Conservation (phyloP, 2,797 vertebrate genomes). For the Perodicticus potto region DNA sequence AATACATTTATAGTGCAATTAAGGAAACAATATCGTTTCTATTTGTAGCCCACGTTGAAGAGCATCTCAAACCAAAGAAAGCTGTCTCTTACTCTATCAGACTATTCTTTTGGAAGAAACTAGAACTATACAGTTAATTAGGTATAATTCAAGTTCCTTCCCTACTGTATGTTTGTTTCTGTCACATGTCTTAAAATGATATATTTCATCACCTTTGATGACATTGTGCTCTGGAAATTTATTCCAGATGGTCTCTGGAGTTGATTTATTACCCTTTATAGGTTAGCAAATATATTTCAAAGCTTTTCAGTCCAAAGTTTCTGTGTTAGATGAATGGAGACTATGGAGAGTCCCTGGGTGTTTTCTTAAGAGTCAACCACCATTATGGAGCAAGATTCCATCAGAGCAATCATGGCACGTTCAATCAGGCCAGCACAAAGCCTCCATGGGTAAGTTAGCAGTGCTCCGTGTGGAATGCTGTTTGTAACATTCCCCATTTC, state of each 20-base stretch:
- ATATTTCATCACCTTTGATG: background rate
- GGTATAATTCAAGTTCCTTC: background rate
- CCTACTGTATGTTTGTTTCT: background rate
- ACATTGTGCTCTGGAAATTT: background rate
- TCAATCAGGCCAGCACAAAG: background rate
- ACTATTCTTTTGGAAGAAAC: conserved; percentile 23
- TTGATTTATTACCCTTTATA: conserved; percentile 46
- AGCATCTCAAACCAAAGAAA: background rate
- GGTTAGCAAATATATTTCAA: conserved; percentile 9
- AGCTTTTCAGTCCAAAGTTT: background rate
- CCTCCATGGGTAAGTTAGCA: background rate
- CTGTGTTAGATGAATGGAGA: background rate
- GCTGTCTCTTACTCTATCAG: background rate
- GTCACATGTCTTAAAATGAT: conserved; percentile 29
- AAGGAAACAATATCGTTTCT: background rate
- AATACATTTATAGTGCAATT: background rate
- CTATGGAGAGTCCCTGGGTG: background rate
- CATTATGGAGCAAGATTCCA: background rate
- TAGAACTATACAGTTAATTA: background rate
- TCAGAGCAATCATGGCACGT: background rate
- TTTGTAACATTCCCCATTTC: background rate
- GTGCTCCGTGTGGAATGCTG: background rate
- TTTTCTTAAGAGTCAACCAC: background rate
- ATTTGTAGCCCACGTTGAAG: background rate
- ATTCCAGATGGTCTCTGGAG: background rate